phyloP scores from a whole-genome alignment of 2,888 invertebrate genomes.

The Netelia inedita region DNA sequence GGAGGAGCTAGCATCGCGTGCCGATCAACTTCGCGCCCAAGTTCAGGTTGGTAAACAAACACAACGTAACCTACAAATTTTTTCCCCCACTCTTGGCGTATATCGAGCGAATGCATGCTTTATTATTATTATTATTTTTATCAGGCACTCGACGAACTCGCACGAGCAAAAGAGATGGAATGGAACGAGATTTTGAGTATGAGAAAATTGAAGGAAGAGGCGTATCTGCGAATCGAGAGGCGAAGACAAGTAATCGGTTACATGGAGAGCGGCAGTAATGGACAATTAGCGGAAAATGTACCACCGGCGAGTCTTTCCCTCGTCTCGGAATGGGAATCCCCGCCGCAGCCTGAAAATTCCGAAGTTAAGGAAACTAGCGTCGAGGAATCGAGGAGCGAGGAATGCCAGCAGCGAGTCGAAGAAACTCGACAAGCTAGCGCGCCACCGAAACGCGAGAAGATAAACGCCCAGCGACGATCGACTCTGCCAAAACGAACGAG shows the following conservation, averaged over 20 bases:
- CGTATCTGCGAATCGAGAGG: constrained; percentile 90
- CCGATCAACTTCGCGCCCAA: constrained; percentile 81
- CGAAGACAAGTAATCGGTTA: constrained; percentile 88
- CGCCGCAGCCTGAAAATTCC: constrained; percentile 27
- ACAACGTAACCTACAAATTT: background rate
- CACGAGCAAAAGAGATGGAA: constrained; percentile 93
- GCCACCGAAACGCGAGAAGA: constrained; percentile 52
- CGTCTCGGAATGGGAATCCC: constrained; percentile 71
- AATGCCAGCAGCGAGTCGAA: constrained; percentile 27
- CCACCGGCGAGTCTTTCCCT: constrained; percentile 79
- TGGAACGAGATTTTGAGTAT: constrained; percentile 94
- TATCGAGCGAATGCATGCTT: background rate
- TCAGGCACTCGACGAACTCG: constrained; percentile 90
- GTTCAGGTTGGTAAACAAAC: constrained; percentile 77
- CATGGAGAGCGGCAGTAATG: constrained; percentile 80
- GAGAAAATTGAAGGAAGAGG: constrained; percentile 94
- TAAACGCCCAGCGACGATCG: constrained; percentile 49
- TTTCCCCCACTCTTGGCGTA: background rate
- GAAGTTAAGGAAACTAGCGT: constrained; percentile 33
- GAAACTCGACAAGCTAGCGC: constrained; percentile 39
- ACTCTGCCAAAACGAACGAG: constrained; percentile 76
- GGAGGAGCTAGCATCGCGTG: constrained; percentile 80
- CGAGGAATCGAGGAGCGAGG: constrained; percentile 52
- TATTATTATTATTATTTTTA: background rate
- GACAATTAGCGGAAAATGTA: constrained; percentile 73